phyloP scores from a whole-genome alignment of 2,888 invertebrate genomes.

The Gastrophysa polygoni region DNA sequence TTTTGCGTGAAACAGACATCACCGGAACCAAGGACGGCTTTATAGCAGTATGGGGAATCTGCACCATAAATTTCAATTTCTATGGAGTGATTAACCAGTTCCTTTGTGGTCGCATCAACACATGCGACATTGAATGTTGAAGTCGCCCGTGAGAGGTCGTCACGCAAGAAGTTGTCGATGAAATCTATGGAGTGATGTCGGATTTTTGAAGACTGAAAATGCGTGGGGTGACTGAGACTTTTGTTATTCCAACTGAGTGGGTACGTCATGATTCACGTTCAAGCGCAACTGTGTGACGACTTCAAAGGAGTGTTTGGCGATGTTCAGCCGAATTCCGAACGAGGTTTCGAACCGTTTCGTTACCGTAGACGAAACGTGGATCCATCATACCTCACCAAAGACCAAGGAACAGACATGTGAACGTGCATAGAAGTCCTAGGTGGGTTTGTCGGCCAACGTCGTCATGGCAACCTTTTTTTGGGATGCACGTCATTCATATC shows the following conservation, averaged over 20 bases:
- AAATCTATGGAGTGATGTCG: no score
- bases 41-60: constrained; percentile 23
- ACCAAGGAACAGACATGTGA: constrained; percentile 11
- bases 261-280: no score
- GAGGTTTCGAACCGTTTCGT: constrained; percentile 24
- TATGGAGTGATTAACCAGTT: constrained; percentile 12
- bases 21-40: constrained; percentile 14
- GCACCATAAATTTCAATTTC: constrained; percentile 23
- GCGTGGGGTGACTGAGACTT: constrained; percentile 7
- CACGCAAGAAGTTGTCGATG: constrained; percentile 31
- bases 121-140: constrained; percentile 20
- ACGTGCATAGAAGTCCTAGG: no score
- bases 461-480: no score
- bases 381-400: constrained; percentile 17
- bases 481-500: no score
- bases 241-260: no score
- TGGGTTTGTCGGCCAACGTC: no score
- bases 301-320: constrained; percentile 29
- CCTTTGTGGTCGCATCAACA: constrained; percentile 23
- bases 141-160: constrained; percentile 23
- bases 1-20: constrained; percentile 18
- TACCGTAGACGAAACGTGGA: constrained; percentile 26
- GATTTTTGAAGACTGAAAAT: no score
- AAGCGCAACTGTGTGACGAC: constrained; percentile 21
- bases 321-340: constrained; percentile 26